Conservation (phyloP, 2,888 invertebrate species). For the Epirrita christyi region DNA sequence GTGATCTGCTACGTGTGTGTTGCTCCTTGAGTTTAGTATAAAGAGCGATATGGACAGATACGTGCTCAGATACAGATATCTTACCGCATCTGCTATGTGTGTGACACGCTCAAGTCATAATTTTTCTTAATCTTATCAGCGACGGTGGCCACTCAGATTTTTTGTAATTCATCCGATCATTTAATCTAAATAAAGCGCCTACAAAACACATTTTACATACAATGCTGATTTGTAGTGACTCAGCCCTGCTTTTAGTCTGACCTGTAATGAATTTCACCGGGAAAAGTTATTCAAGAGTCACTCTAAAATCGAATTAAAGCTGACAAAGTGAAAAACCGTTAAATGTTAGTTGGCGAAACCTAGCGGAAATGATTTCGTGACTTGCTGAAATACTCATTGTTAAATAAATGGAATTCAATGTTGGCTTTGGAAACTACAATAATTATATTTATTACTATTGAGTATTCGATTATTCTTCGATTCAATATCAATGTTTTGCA, state of each 20-base stretch:
- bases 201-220: neutral
- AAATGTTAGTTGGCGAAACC: slow-evolving; percentile 42
- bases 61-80: too few species aligned
- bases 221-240: slow-evolving; percentile 12
- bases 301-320: slow-evolving; percentile 52
- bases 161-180: too few species aligned
- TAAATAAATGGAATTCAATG: too few species aligned
- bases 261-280: slow-evolving; percentile 50
- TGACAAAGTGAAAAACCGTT: slow-evolving; percentile 50
- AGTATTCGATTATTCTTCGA: too few species aligned
- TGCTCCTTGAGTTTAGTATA: too few species aligned
- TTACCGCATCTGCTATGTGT: too few species aligned
- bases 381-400: slow-evolving; percentile 40
- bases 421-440: slow-evolving; percentile 35
- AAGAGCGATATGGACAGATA: too few species aligned
- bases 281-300: slow-evolving; percentile 54
- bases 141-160: too few species aligned
- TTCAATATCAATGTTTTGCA: too few species aligned
- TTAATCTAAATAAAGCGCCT: neutral
- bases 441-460: slow-evolving; percentile 9
- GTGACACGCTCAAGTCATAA: too few species aligned
- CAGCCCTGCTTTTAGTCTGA: slow-evolving; percentile 26
- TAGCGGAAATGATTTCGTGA: slow-evolving; percentile 46
- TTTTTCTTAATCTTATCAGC: too few species aligned
- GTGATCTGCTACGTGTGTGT: too few species aligned